A percentile compares a stretch with the other conserved stretches of the same genome.
Evolutionary conservation across 2,888 invertebrate genomes (phyloP).

Genomic region (Leptodirus hochenwartii): DNA sequence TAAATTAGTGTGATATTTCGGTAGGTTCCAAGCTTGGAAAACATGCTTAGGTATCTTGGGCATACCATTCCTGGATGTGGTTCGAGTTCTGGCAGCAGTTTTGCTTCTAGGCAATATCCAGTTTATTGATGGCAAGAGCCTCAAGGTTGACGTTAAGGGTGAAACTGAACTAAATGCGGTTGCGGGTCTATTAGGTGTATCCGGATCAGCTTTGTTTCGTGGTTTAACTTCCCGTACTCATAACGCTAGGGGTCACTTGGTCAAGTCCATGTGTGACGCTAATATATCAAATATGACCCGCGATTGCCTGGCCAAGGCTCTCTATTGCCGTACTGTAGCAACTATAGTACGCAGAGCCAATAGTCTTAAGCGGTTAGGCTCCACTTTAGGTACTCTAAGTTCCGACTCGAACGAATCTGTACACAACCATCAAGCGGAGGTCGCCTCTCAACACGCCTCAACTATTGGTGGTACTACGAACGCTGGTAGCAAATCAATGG

Average conservation of each 20-base stretch:
- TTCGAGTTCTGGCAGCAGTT: slow-evolving; percentile 79
- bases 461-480: slow-evolving; percentile 52
- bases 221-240: slow-evolving; percentile 72
- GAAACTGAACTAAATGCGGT: slow-evolving; percentile 75
- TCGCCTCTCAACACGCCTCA: slow-evolving; percentile 69
- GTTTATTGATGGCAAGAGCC: slow-evolving; percentile 62
- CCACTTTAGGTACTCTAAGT: slow-evolving; percentile 64
- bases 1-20: too few relatives aligned
- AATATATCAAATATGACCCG: slow-evolving; percentile 77
- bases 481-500: slow-evolving; percentile 79
- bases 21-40: slow-evolving; percentile 83
- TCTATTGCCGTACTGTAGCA: slow-evolving; percentile 87
- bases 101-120: slow-evolving; percentile 82
- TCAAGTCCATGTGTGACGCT: slow-evolving; percentile 68
- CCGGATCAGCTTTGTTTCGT: slow-evolving; percentile 54
- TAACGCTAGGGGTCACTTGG: slow-evolving; percentile 57
- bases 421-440: slow-evolving; percentile 71
- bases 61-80: slow-evolving; percentile 86
- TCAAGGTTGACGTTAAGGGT: slow-evolving; percentile 61
- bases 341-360: slow-evolving; percentile 87
- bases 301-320: slow-evolving; percentile 76
- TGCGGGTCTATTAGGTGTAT: slow-evolving; percentile 64
- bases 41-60: slow-evolving; percentile 77
- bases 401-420: slow-evolving; percentile 87
- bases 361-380: slow-evolving; percentile 71